Conservation (phyloP, 2,113 vertebrate genomes). For the Pedetes capensis region DNA sequence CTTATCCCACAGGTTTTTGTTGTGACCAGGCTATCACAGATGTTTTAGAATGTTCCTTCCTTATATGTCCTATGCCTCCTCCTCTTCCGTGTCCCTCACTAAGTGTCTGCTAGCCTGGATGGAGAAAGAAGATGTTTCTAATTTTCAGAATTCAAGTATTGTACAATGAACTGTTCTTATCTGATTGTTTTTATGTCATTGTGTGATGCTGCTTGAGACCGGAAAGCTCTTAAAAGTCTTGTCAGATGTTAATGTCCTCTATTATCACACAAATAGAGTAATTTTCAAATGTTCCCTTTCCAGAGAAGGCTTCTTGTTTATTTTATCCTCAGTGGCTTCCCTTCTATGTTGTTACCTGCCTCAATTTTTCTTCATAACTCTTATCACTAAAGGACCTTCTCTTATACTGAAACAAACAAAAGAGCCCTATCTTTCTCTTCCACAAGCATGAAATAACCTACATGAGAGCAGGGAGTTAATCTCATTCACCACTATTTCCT, state of each 20-base stretch:
- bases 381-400: not conserved
- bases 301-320: not conserved
- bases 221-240: not conserved
- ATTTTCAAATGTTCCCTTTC: not conserved
- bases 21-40: not conserved
- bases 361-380: not conserved
- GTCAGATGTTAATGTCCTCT: not conserved
- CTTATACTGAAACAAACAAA: not conserved
- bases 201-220: slow-evolving; percentile 11
- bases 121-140: slow-evolving; percentile 34
- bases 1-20: not conserved
- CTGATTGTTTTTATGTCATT: slow-evolving; percentile 34
- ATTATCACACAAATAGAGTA: not conserved
- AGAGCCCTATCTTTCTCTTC: not conserved
- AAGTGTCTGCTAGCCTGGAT: not conserved
- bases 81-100: not conserved
- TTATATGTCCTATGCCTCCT: not conserved
- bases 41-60: not conserved
- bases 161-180: slow-evolving; percentile 14
- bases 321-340: not conserved
- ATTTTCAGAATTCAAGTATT: slow-evolving; percentile 16
- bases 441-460: not conserved
- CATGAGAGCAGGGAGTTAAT: not conserved
- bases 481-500: not conserved
- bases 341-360: not conserved